Conservation (phyloP, 2,797 vertebrate genomes). For the Myripristis murdjan region DNA sequence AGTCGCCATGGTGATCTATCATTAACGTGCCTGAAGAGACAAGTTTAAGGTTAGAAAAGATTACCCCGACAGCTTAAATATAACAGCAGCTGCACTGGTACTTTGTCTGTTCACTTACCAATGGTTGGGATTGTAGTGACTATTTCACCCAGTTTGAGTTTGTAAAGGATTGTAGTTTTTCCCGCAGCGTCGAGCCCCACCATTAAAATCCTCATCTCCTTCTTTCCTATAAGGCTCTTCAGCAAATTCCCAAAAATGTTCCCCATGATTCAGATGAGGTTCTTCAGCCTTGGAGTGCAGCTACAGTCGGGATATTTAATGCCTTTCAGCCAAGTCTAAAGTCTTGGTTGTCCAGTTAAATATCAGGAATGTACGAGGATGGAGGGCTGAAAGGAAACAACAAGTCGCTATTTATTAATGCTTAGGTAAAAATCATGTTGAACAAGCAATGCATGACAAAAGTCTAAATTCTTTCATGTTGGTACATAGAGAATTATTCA, state of each 20-base stretch:
- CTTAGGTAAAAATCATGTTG: neutral
- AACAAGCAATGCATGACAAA: neutral
- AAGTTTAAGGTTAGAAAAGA: too few relatives aligned
- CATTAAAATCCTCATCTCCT: constrained; percentile 99
- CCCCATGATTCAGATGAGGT: constrained; percentile 89
- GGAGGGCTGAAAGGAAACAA: constrained; percentile 52
- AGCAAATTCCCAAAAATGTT: constrained; percentile 96
- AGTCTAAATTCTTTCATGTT: constrained; percentile 9
- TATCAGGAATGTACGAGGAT: constrained; percentile 27
- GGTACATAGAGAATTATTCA: constrained; percentile 6
- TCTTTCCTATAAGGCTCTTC: constrained; percentile 97
- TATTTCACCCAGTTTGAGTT: constrained; percentile 97
- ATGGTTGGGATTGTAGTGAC: constrained; percentile 98
- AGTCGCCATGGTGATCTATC: neutral
- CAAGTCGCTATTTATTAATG: constrained; percentile 1
- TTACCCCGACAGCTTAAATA: neutral
- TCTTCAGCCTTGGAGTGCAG: constrained; percentile 38
- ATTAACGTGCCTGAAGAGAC: too few relatives aligned
- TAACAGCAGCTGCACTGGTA: neutral
- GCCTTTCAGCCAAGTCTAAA: constrained; percentile 23
- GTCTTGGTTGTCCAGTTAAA: constrained; percentile 37
- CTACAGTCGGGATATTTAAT: constrained; percentile 18
- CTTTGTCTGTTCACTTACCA: constrained; percentile 82
- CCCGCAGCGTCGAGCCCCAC: constrained; percentile 97
- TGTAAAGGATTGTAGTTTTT: constrained; percentile 98